These are phyloP conservation scores for Lampropteryx suffumata DNA, from an alignment of 2,888 invertebrate genomes.

Conservation along the genomic window DNA sequence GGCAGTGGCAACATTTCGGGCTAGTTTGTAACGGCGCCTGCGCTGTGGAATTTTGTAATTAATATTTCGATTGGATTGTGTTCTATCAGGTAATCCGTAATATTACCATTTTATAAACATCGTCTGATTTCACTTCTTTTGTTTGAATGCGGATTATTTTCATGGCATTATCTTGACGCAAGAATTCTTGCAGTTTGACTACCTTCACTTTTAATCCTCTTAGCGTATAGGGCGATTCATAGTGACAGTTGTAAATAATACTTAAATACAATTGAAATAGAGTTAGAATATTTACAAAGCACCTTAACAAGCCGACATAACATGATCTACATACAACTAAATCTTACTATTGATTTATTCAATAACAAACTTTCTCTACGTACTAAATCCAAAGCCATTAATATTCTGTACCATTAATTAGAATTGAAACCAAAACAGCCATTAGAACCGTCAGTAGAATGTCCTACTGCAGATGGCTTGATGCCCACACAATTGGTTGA, in stretches of 20 bases:
- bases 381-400: slow-evolving; percentile 20
- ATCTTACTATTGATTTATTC: too few relatives aligned
- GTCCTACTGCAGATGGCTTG: slow-evolving; percentile 36
- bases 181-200: too few relatives aligned
- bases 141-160: not conserved
- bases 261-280: too few relatives aligned
- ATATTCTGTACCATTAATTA: slow-evolving; percentile 33
- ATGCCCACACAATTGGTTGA: slow-evolving; percentile 57
- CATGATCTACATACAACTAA: slow-evolving; percentile 6
- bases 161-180: too few relatives aligned
- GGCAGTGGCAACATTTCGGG: slow-evolving; percentile 28
- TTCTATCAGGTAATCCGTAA: not conserved
- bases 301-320: not conserved
- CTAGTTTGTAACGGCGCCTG: slow-evolving; percentile 13
- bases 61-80: slow-evolving; percentile 8
- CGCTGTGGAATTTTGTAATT: slow-evolving; percentile 11
- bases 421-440: slow-evolving; percentile 35
- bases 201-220: too few relatives aligned
- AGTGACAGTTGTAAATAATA: too few relatives aligned
- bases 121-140: slow-evolving; percentile 1
- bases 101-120: not conserved
- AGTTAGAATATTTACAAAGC: too few relatives aligned
- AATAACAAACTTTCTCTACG: slow-evolving; percentile 18
- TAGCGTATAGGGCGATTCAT: too few relatives aligned
- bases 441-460: slow-evolving; percentile 37